These are phyloP conservation scores for Synergus umbraculus DNA, from an alignment of 2,888 invertebrate species.

Conservation along the genomic window DNA sequence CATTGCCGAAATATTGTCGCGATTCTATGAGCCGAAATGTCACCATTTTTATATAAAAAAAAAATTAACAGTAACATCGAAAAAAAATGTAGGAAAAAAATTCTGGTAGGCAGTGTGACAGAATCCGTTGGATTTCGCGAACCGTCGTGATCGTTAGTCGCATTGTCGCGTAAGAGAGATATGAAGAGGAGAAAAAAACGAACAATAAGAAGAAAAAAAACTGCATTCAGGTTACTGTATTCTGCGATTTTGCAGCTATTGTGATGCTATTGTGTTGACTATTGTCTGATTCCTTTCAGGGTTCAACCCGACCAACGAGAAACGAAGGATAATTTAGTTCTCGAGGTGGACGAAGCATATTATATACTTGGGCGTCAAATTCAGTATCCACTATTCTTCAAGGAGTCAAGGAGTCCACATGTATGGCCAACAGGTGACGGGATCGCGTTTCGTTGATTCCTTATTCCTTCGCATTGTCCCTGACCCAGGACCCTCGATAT, in stretches of 20 bases:
- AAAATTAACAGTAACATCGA: not conserved
- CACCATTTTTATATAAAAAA: not conserved
- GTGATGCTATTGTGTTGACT: slow-evolving; percentile 43
- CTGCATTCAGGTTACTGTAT: slow-evolving; percentile 45
- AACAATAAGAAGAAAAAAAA: slow-evolving; percentile 47
- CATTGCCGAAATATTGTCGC: slow-evolving; percentile 21
- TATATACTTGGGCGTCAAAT: not conserved
- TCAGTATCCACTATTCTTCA: not conserved
- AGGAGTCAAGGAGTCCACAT: not conserved
- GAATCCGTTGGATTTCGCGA: slow-evolving; percentile 35
- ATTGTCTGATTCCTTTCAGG: slow-evolving; percentile 59
- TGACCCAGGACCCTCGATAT: slow-evolving; percentile 31
- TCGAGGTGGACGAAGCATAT: not conserved
- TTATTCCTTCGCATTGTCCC: slow-evolving; percentile 28
- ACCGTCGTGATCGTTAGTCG: slow-evolving; percentile 59
- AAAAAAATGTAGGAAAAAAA: slow-evolving; percentile 15
- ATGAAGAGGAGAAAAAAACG: slow-evolving; percentile 47
- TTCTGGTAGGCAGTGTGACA: slow-evolving; percentile 1
- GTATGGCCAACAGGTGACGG: slow-evolving; percentile 31
- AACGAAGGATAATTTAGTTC: slow-evolving; percentile 36
- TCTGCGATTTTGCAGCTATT: slow-evolving; percentile 54
- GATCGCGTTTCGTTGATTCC: slow-evolving; percentile 34
- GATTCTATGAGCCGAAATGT: slow-evolving; percentile 20
- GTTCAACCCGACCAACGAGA: slow-evolving; percentile 44
- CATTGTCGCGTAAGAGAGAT: slow-evolving; percentile 56